Percentiles rank a stretch among this genome's conserved stretches.
Evolutionary conservation across 2,797 vertebrate genomes (phyloP).

Genomic region (Arnoldichthys spilopterus): DNA sequence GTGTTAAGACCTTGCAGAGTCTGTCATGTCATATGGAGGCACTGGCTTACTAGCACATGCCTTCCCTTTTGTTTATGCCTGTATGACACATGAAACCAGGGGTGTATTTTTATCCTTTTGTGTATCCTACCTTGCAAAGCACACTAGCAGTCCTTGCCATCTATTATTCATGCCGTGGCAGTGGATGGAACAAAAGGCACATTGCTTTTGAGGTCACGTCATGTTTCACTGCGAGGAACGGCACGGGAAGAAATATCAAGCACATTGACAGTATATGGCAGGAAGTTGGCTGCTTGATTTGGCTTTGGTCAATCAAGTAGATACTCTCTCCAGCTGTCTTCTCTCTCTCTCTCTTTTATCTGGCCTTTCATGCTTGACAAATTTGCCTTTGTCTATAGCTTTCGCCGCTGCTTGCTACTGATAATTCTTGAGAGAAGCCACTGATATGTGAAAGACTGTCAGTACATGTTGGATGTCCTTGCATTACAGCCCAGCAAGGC

Average conservation of each 20-base stretch:
- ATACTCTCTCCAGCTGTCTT: neutral
- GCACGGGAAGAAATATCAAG: constrained; percentile 25
- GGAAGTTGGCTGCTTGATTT: constrained; percentile 13
- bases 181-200: constrained; percentile 46
- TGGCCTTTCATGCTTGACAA: constrained; percentile 25
- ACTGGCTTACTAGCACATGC: constrained; percentile 29
- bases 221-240: constrained; percentile 24
- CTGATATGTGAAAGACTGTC: constrained; percentile 70
- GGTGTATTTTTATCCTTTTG: constrained; percentile 52
- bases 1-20: constrained; percentile 10
- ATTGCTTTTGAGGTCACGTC: constrained; percentile 49
- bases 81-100: constrained; percentile 48
- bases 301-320: constrained; percentile 9
- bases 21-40: constrained; percentile 43
- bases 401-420: constrained; percentile 8
- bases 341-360: constrained; percentile 10
- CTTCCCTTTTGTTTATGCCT: constrained; percentile 44
- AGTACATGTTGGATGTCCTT: constrained; percentile 75
- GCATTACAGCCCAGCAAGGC: constrained; percentile 66
- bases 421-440: constrained; percentile 25
- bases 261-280: constrained; percentile 22
- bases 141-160: constrained; percentile 40
- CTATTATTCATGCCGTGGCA: constrained; percentile 59
- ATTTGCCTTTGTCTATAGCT: constrained; percentile 37
- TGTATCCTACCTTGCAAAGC: constrained; percentile 49